phyloP scores from a whole-genome alignment of 1,140 invertebrate species.

The Brevipalpus yothersi region DNA sequence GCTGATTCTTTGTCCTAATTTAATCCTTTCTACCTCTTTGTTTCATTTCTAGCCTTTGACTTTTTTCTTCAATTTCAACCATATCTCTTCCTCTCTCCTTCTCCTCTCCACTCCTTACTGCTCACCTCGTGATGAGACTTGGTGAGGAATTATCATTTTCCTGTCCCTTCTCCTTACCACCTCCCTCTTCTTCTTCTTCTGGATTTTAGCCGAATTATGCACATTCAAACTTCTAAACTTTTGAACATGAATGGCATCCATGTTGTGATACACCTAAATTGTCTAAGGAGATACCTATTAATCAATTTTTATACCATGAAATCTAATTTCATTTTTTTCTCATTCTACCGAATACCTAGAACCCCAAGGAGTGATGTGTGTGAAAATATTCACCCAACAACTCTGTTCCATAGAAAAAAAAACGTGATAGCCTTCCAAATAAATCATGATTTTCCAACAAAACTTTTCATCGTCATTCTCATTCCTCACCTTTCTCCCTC shows the following conservation, averaged over 20 bases:
- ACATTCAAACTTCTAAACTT: too few species aligned
- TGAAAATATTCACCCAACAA: background rate
- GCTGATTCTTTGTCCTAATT: background rate
- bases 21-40: background rate
- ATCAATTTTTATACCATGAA: background rate
- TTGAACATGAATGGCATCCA: too few species aligned
- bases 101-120: background rate
- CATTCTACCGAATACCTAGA: too few species aligned
- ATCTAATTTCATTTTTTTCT: background rate
- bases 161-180: too few species aligned
- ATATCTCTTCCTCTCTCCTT: background rate
- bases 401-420: background rate
- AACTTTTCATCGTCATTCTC: too few species aligned
- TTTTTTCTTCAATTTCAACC: background rate
- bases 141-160: background rate
- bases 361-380: slow-evolving; percentile 1
- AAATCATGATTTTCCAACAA: too few species aligned
- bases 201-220: too few species aligned
- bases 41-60: background rate
- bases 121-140: background rate
- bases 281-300: too few species aligned
- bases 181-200: too few species aligned
- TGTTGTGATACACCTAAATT: too few species aligned
- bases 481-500: too few species aligned
- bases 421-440: too few species aligned